phyloP scores from a whole-genome alignment of 2,888 invertebrate genomes.

The Nipponacmea schrenckii region DNA sequence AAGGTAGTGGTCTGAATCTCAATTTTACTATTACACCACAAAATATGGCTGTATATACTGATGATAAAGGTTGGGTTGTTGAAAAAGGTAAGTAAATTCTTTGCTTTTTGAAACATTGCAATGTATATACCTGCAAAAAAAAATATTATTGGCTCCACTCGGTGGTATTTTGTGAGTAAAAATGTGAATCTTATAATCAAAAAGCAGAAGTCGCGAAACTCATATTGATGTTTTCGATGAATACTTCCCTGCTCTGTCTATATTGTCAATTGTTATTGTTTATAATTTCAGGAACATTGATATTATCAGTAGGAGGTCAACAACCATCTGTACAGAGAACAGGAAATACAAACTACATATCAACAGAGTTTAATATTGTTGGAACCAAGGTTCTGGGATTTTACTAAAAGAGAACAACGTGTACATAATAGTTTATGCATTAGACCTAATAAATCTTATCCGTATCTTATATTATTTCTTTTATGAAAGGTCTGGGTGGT shows the following conservation, averaged over 20 bases:
- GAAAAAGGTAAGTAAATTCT: constrained; percentile 35
- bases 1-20: constrained; percentile 24
- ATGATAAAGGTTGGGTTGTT: constrained; percentile 38
- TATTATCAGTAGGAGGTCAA: background rate
- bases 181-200: too few relatives aligned
- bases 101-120: too few relatives aligned
- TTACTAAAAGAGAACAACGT: background rate
- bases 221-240: too few relatives aligned
- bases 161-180: too few relatives aligned
- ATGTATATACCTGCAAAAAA: too few relatives aligned
- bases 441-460: constrained; percentile 28
- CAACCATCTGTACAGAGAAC: background rate
- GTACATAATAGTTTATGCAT: constrained; percentile 8
- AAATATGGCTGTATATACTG: constrained; percentile 49
- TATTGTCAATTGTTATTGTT: too few relatives aligned
- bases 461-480: constrained; percentile 45
- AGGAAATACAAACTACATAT: background rate
- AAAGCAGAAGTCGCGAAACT: too few relatives aligned
- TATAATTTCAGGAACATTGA: background rate
- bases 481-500: too few relatives aligned
- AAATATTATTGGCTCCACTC: too few relatives aligned
- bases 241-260: too few relatives aligned
- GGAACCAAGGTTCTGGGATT: background rate
- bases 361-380: background rate
- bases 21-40: constrained; percentile 38